Conservation (phyloP, 2,113 vertebrate species). For the Saccopteryx bilineata region DNA sequence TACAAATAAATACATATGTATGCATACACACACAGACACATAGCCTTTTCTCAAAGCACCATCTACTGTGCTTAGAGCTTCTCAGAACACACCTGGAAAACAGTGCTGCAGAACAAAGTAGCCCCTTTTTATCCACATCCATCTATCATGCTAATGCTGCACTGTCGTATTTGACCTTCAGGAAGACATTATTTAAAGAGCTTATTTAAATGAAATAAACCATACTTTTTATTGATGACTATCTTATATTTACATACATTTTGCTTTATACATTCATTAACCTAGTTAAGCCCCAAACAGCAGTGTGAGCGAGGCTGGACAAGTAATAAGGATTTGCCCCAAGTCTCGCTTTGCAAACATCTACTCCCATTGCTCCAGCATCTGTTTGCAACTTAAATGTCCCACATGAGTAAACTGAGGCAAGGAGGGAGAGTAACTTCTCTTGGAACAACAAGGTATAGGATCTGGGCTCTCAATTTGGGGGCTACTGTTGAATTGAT, state of each 20-base stretch:
- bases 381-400: neutral
- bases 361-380: neutral
- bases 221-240: slow-evolving; percentile 54
- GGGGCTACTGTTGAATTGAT: neutral
- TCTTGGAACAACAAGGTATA: neutral
- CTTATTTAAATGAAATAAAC: slow-evolving; percentile 68
- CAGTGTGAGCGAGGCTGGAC: neutral
- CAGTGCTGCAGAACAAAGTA: neutral
- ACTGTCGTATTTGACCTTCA: slow-evolving; percentile 49
- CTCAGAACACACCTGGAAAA: slow-evolving; percentile 30
- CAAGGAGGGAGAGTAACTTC: neutral
- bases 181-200: slow-evolving; percentile 63
- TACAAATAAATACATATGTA: neutral
- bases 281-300: slow-evolving; percentile 4
- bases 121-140: slow-evolving; percentile 6
- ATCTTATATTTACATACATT: slow-evolving; percentile 21
- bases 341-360: neutral
- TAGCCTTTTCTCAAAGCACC: slow-evolving; percentile 25
- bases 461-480: neutral
- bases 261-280: slow-evolving; percentile 25
- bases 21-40: neutral
- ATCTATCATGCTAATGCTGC: slow-evolving; percentile 1
- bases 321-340: neutral
- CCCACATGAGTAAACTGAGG: neutral
- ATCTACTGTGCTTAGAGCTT: neutral